Base-by-base conservation (phyloP, 2,888 invertebrate species). In the Leptopilina myrica region DNA sequence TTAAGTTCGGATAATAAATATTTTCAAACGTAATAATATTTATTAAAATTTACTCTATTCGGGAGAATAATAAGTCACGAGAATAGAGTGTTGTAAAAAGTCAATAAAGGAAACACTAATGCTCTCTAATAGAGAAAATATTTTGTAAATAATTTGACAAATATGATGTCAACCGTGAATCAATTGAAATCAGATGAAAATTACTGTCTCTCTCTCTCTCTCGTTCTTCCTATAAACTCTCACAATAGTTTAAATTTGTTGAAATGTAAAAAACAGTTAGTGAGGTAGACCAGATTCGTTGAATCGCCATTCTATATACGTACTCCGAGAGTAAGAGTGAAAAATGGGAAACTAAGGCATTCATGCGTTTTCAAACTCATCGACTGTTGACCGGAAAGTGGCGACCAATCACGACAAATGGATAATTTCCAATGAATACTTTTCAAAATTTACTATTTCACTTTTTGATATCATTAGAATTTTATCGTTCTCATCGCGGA, bases 341-440 rank as follows among this genome's bases (percentile, higher is more conserved):
- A 73, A 73, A 73, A 73, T 73, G 56, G 67, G 33, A 73, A 73
- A 33, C 33, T 33, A n/a, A 53, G 26, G 73, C 56, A 56, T 73
- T 73, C 56, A 73, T 56, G 53, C 26, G 69, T 49, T 69, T 33
- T 69, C 67, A 49, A 49, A 49, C 49, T 69, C 67, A 49, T 20
- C 26, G 73, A 73, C 14, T 56, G 56, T 73, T 73, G 73, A 73
- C 73, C 73, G 73, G 73, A 73, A 73, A 73, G 73, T 56, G 73
- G 33, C 56, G 73, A 67, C 67, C 67, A 67, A 67, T 67, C 49
- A 6, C 64, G 67, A 73, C 33, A 73, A 73, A 73, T 73, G 53
- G 53, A 33, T 73, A 73, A 56, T 73, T 73, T 56, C 56, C 33
- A 20, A 56, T 73, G 56, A n/a, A n/a, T 33, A 73, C 56, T 67